Evolutionary conservation across 2,888 invertebrate species (phyloP), one percentile per base, ranked within the genome.

Genomic region (Leptinotarsa rubiginosa): DNA sequence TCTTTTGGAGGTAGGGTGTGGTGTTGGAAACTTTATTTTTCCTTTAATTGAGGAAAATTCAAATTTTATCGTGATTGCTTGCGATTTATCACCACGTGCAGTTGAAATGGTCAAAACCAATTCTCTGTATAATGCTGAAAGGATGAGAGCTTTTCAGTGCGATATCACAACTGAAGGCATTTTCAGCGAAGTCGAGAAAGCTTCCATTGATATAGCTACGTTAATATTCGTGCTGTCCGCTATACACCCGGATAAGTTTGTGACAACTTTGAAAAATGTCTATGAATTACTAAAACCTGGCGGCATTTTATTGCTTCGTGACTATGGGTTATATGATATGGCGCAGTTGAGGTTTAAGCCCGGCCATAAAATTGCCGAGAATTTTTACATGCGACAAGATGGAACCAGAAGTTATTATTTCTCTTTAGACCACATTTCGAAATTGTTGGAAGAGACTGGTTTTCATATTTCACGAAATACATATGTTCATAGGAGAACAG

Each of bases 281-380:
- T 91, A 88, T 77, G 87, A 90, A 70, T 89, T 92, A 1, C 87
- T 96, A 1, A 91, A 90, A 56, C 92, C 93, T 0, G 96, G 95
- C 2, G 98, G 98, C 0, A 86, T 94, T 50, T 86, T 99, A 2
- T 87, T 99, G 20, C 94, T 99, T 80, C 89, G 99, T 76, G 99
- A 99, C 88, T 99, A 99, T 87, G 99, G 97, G 0, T 89, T 96
- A 0, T 95, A 97, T 84, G 99, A 99, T 86, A 96, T 98, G 94
- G 96, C 99, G 0, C 98, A 98, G 89, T 85, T 99, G 68, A 90
- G 99, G 50, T 99, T 99, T 86, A 95, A 96, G 77, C 92, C 96
- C 0, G 98, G 97, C 0, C 94, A 96, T 85, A 98, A 98, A 87
- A 95, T 99, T 68, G 88, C 92, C 0, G 97, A 98, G 3, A 96